phyloP scores from a whole-genome alignment of 2,888 invertebrate species.

The Acanthosoma haemorrhoidale region DNA sequence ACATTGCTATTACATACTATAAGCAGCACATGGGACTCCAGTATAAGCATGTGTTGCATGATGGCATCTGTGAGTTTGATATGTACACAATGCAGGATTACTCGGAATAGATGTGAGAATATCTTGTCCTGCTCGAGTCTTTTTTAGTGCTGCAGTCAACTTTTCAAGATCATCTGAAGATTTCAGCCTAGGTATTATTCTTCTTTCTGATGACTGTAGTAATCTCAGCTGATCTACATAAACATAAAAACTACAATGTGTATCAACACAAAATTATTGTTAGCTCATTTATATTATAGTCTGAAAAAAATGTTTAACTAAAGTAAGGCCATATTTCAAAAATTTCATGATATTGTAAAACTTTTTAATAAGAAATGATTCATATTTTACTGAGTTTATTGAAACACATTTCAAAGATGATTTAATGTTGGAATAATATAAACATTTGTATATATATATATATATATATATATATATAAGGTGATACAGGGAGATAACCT shows the following conservation, averaged over 20 bases:
- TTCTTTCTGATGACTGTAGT: constrained; percentile 54
- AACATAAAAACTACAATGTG: background rate
- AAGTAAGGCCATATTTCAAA: too few relatives aligned
- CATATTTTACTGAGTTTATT: too few relatives aligned
- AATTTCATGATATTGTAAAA: too few relatives aligned
- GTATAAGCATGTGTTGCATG: constrained; percentile 90
- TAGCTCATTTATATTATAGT: too few relatives aligned
- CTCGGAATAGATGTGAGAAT: constrained; percentile 48
- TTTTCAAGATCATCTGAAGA: constrained; percentile 46
- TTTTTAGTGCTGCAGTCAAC: constrained; percentile 44
- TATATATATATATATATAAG: too few relatives aligned
- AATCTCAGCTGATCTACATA: constrained; percentile 62
- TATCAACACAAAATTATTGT: too few relatives aligned
- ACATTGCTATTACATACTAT: constrained; percentile 59
- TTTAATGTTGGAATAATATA: too few relatives aligned
- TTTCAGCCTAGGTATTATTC: constrained; percentile 45
- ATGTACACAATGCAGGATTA: constrained; percentile 76
- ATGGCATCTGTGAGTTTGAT: constrained; percentile 81
- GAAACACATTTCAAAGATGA: too few relatives aligned
- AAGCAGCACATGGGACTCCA: constrained; percentile 79
- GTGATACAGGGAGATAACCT: too few relatives aligned
- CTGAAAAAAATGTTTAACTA: too few relatives aligned
- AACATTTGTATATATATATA: too few relatives aligned
- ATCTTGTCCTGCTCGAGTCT: constrained; percentile 43
- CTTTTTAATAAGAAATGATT: too few relatives aligned